Evolutionary conservation across 37 sponge, comb jelly and placozoan genomes (phyloP).

Genomic region (Halichondria panicea): DNA sequence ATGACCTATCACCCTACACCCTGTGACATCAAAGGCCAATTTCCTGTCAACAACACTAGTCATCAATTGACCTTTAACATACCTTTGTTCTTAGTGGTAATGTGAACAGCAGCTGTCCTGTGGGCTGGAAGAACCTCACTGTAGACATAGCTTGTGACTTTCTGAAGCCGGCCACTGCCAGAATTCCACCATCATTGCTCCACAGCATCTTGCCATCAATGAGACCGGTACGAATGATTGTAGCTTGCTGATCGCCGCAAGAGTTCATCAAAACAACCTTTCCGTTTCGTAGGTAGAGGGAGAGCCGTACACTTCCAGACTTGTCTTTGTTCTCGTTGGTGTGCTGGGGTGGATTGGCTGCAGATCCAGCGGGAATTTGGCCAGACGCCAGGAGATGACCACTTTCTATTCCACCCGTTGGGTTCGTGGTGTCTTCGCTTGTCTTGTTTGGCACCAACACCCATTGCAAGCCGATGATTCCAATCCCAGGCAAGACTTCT

Average conservation of each 20-base stretch:
- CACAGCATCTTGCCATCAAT: constrained; percentile 84
- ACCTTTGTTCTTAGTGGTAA: constrained; percentile 81
- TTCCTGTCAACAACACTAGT: no score
- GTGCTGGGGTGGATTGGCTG: neutral
- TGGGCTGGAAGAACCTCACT: constrained; percentile 83
- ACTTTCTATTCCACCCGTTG: constrained; percentile 11
- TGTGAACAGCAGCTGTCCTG: constrained; percentile 79
- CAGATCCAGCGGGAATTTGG: constrained; percentile 23
- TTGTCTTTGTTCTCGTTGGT: neutral
- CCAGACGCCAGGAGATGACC: neutral
- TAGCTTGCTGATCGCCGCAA: constrained; percentile 91
- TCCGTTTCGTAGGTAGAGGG: constrained; percentile 82
- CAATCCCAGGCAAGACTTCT: constrained; percentile 89
- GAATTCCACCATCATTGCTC: constrained; percentile 72
- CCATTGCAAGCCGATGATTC: constrained; percentile 86
- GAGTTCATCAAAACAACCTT: constrained; percentile 92
- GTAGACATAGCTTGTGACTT: constrained; percentile 69
- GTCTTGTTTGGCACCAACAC: constrained; percentile 54
- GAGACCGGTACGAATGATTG: constrained; percentile 82
- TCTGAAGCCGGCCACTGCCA: constrained; percentile 88
- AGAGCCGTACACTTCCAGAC: constrained; percentile 48
- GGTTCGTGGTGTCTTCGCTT: constrained; percentile 5
- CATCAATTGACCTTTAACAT: neutral
- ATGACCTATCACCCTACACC: no score
- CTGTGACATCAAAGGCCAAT: no score